Evolutionary conservation across 2,113 vertebrate species (phyloP).

Genomic region (Arvicanthis niloticus): DNA sequence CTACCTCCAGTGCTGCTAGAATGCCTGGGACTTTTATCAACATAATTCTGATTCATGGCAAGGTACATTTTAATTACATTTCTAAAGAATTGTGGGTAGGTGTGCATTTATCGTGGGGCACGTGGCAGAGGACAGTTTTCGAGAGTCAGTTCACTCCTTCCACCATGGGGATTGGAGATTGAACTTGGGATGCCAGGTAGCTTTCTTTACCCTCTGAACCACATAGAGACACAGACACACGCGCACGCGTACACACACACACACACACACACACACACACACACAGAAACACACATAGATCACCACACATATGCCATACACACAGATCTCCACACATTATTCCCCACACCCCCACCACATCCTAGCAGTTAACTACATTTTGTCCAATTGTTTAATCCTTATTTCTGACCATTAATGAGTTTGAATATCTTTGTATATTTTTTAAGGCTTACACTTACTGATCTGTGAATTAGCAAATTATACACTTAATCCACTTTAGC

Average conservation of each 20-base stretch:
- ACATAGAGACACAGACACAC: neutral
- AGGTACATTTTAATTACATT: neutral
- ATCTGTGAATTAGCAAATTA: slow-evolving; percentile 36
- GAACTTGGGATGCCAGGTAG: neutral
- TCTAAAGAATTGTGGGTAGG: neutral
- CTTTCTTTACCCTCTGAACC: neutral
- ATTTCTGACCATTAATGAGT: slow-evolving; percentile 26
- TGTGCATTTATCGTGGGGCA: too few species aligned
- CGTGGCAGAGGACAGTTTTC: neutral
- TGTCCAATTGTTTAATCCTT: slow-evolving; percentile 41
- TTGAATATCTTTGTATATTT: neutral
- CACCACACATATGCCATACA: too few species aligned
- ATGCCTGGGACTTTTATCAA: slow-evolving; percentile 1
- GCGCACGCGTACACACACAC: neutral
- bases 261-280: neutral
- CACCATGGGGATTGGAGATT: neutral
- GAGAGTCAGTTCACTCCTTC: neutral
- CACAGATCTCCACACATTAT: neutral
- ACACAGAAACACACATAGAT: neutral
- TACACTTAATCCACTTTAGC: neutral
- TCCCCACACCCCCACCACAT: neutral
- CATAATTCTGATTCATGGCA: neutral
- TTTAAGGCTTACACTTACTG: neutral
- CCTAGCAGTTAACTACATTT: neutral
- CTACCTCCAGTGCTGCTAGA: neutral